Percentiles rank a stretch among this genome's conserved stretches.
Conservation (phyloP, 1,140 invertebrate genomes). For the Ptiloglossa arizonensis region DNA sequence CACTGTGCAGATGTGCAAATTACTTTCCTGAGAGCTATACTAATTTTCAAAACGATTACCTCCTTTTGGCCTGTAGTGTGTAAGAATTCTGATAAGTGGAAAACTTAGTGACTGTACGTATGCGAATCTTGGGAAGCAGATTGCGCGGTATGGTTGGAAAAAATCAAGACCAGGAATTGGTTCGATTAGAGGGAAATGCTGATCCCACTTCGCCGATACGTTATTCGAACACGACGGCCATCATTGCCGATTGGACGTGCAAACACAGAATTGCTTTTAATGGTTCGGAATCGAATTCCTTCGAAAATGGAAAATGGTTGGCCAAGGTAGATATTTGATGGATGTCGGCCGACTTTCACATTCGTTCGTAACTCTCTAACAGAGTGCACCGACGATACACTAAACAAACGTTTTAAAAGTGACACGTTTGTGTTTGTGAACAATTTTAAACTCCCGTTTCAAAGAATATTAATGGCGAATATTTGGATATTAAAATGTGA, state of each 20-base stretch:
- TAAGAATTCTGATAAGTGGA: neutral
- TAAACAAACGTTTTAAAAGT: neutral
- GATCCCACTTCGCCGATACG: neutral
- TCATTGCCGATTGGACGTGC: conserved; percentile 3
- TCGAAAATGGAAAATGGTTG: conserved; percentile 26
- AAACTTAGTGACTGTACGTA: neutral
- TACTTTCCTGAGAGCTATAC: too few relatives aligned
- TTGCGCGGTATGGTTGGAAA: neutral
- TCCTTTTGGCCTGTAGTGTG: too few relatives aligned
- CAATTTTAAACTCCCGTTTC: neutral
- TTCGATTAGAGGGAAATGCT: conserved; percentile 19
- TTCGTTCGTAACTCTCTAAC: neutral
- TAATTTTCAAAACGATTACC: too few relatives aligned
- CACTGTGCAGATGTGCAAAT: too few relatives aligned
- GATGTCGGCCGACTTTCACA: neutral
- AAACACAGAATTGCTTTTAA: conserved; percentile 49
- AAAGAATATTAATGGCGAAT: neutral
- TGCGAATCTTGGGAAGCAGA: neutral
- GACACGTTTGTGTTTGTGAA: neutral
- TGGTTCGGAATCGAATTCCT: conserved; percentile 28
- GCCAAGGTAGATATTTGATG: neutral
- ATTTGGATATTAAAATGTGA: neutral
- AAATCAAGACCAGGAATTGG: conserved; percentile 1
- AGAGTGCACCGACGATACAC: neutral
- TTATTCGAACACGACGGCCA: neutral